Base-by-base conservation (phyloP, 2,113 vertebrate genomes). In the Lycaon pictus region DNA sequence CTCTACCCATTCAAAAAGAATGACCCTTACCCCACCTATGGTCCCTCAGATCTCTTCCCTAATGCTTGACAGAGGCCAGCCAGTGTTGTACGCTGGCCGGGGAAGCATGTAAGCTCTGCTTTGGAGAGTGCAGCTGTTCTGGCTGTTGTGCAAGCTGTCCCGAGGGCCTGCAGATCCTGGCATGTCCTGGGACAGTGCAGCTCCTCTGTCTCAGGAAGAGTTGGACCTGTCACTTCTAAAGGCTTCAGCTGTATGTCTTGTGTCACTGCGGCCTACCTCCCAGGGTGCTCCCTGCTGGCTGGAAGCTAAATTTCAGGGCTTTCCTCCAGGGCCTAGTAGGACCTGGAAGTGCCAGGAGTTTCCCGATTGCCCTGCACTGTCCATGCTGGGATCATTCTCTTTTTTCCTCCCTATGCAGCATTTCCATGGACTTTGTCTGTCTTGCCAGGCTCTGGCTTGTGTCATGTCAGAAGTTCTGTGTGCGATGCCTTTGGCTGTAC, bases 121-220 rank as follows among this genome's bases (percentile, higher is more conserved):
- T 65, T 77, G 91, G 65, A 11, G 84, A 84, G 56, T 9, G 1
- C 72, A n/a, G 35, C 79, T 67, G 56, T 93, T 89, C 51, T 62
- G 25, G 71, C 88, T 60, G 4, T 92, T 92, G 76, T 77, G 82
- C 48, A 94, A 88, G 65, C 69, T 88, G 90, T 90, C 55, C 35
- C 56, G 48, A 32, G 71, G 93, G 65, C 55, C 35, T 80, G 23
- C 1, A 0, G 56, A 63, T 56, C 67, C 74, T 32, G 92, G 43
- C 3, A 0, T 89, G 77, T 43, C 91, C 81, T 90, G 19, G 72
- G 86, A 51, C 20, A 10, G 7, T 19, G 53, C 20, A 51, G 51
- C 35, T 65, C 7, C 27, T 22, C 55, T 85, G 19, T 88, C 43
- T 71, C 27, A 79, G 96, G 72, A 84, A 37, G 56, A 53, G 3